Percentiles rank a stretch among this genome's conserved stretches.
Evolutionary conservation across 2,113 vertebrate species (phyloP).

Genomic region (Lagopus muta): DNA sequence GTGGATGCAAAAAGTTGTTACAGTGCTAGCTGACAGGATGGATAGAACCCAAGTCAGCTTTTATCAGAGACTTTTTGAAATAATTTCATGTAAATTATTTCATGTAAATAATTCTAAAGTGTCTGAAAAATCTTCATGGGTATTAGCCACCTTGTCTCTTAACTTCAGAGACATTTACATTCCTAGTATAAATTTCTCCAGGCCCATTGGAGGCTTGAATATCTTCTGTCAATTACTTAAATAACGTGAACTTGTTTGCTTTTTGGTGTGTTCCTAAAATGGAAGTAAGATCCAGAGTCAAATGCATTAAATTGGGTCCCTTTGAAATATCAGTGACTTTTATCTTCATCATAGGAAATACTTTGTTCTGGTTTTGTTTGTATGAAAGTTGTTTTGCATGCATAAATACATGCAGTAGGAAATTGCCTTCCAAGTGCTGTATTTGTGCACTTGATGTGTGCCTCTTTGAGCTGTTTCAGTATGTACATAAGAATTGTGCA

Average conservation of each 20-base stretch:
- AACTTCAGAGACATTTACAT: neutral
- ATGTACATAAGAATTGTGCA: rapidly evolving
- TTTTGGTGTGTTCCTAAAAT: neutral
- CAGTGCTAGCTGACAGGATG: neutral
- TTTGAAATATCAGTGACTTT: neutral
- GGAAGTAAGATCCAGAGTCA: neutral
- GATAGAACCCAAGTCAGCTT: neutral
- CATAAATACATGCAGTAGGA: neutral
- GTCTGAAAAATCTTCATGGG: neutral
- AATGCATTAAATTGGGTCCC: neutral
- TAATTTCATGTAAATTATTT: too few species aligned
- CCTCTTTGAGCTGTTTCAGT: neutral
- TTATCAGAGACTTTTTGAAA: neutral
- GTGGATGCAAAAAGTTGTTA: neutral
- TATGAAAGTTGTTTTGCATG: neutral
- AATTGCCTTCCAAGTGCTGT: neutral
- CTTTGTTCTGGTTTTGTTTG: neutral
- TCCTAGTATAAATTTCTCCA: too few species aligned
- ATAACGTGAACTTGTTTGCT: neutral
- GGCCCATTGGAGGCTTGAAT: neutral
- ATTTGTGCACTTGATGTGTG: neutral
- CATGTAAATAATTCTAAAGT: neutral
- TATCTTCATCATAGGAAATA: neutral
- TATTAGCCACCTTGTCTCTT: neutral
- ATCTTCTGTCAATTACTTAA: neutral